Evolutionary conservation across 2,888 invertebrate genomes (phyloP).

Genomic region (Archips crataeganus): DNA sequence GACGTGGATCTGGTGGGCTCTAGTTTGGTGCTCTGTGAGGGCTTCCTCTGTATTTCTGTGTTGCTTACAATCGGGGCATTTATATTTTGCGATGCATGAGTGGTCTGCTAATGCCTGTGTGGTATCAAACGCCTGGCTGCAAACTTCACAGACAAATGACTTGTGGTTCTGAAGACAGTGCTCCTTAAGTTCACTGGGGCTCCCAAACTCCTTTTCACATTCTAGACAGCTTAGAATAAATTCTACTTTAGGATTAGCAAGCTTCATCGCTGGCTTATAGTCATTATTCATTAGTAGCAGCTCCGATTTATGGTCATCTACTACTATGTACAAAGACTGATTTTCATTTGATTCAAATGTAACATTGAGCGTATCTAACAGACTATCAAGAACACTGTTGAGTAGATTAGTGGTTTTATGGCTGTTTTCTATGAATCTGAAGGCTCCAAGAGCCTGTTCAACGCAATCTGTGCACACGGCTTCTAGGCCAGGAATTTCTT

Average conservation of each 20-base stretch:
- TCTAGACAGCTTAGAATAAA: constrained; percentile 50
- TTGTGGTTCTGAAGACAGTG: constrained; percentile 62
- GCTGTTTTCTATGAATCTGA: constrained; percentile 62
- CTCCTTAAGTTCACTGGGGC: constrained; percentile 54
- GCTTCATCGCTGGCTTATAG: constrained; percentile 27
- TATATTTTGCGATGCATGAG: constrained; percentile 52
- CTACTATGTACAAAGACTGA: constrained; percentile 62
- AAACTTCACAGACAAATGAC: constrained; percentile 62
- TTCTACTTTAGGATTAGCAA: neutral
- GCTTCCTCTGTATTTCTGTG: constrained; percentile 59
- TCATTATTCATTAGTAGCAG: constrained; percentile 58
- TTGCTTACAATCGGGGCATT: constrained; percentile 63
- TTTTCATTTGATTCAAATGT: constrained; percentile 53
- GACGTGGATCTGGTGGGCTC: constrained; percentile 57
- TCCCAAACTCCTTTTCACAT: constrained; percentile 57
- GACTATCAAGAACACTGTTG: constrained; percentile 61
- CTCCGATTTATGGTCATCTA: constrained; percentile 59
- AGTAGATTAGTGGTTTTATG: constrained; percentile 58
- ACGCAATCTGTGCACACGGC: constrained; percentile 69
- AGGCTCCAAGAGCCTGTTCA: constrained; percentile 56
- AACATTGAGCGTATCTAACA: constrained; percentile 55
- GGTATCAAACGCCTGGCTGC: constrained; percentile 55
- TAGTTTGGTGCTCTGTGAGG: constrained; percentile 61
- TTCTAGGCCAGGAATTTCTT: constrained; percentile 69
- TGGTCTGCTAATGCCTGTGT: constrained; percentile 57